Percentiles rank a stretch among this genome's conserved stretches.
These are phyloP conservation scores for Ormyrus rosae DNA, from an alignment of 2,888 invertebrate species.

Conservation along the genomic window DNA sequence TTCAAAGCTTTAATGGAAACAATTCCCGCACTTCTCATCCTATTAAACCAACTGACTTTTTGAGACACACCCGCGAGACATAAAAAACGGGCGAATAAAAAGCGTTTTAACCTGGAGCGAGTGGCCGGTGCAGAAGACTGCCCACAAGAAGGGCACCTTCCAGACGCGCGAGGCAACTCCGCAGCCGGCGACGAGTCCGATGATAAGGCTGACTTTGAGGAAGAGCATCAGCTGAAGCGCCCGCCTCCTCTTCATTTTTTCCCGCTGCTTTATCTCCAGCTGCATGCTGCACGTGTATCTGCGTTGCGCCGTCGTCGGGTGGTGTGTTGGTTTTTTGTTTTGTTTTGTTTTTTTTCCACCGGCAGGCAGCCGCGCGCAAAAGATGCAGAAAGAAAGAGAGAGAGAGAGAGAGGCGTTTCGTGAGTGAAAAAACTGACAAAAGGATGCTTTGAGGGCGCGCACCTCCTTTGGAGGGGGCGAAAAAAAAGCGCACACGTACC, in stretches of 20 bases:
- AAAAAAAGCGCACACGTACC: slow-evolving; percentile 59
- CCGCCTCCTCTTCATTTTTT: slow-evolving; percentile 80
- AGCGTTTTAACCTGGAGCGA: slow-evolving; percentile 69
- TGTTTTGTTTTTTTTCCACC: no score
- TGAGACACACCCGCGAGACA: neutral
- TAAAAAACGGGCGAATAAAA: neutral
- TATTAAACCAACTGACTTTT: no score
- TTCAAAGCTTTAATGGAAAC: no score
- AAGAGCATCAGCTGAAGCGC: slow-evolving; percentile 80
- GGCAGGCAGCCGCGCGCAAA: no score
- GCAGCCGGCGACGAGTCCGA: slow-evolving; percentile 76
- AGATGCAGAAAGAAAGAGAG: no score
- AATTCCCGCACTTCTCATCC: no score
- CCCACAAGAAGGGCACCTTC: slow-evolving; percentile 72
- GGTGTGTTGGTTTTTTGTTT: no score
- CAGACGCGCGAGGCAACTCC: slow-evolving; percentile 72
- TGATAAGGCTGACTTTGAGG: slow-evolving; percentile 77
- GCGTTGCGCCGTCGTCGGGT: neutral
- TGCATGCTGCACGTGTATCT: slow-evolving; percentile 80
- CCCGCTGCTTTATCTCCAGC: slow-evolving; percentile 78
- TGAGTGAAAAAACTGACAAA: neutral
- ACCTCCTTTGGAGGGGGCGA: no score
- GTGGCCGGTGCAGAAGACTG: slow-evolving; percentile 72
- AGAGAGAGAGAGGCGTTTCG: no score
- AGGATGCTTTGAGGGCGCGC: no score